Evolutionary conservation across 2,113 vertebrate genomes (phyloP).

Genomic region (Daubentonia madagascariensis): DNA sequence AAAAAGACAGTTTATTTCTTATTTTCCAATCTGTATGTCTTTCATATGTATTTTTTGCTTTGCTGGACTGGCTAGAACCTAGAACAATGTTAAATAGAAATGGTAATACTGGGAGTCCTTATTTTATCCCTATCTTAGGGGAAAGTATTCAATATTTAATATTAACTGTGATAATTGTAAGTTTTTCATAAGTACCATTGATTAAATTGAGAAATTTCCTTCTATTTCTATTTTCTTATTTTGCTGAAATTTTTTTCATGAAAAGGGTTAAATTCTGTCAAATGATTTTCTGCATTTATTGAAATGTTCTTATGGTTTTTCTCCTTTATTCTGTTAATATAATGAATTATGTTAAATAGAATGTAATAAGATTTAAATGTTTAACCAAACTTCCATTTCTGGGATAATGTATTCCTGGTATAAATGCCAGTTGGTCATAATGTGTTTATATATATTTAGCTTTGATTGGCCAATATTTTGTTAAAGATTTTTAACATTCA

Average conservation of each 20-base stretch:
- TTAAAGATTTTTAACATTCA: neutral
- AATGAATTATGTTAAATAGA: neutral
- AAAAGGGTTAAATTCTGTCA: neutral
- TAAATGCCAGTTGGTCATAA: neutral
- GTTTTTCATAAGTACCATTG: neutral
- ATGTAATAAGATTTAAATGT: neutral
- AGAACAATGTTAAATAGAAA: neutral
- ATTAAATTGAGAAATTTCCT: neutral
- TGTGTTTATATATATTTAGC: neutral
- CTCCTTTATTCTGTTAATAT: neutral
- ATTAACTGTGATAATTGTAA: neutral
- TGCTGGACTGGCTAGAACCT: neutral
- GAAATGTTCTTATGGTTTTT: neutral
- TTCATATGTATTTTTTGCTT: neutral
- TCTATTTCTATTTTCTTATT: neutral
- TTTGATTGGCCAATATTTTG: neutral
- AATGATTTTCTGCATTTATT: neutral
- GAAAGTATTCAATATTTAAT: neutral
- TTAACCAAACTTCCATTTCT: neutral
- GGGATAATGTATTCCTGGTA: too few relatives aligned
- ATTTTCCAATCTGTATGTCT: neutral
- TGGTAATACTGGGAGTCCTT: neutral
- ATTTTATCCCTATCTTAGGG: neutral
- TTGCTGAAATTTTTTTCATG: neutral
- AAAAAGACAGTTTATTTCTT: neutral